Conservation (phyloP, 2,888 invertebrate genomes). For the Nomada flava region DNA sequence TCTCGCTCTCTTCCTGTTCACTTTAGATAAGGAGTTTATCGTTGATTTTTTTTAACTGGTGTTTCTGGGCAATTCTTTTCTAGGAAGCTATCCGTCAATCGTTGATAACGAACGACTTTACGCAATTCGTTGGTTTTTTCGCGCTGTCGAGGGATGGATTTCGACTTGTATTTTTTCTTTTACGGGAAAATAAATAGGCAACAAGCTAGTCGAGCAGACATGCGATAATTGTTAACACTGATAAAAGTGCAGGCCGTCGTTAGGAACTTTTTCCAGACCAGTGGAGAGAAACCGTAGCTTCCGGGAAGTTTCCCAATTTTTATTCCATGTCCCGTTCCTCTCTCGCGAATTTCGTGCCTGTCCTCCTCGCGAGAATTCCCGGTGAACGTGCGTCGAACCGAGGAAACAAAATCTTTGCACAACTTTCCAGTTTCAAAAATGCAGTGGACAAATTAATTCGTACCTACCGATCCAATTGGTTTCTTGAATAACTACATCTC, state of each 20-base stretch:
- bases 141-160: not conserved
- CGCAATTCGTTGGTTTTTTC: not conserved
- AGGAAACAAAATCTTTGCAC: not conserved
- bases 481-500: too few species aligned
- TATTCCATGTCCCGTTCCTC: constrained; percentile 23
- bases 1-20: too few species aligned
- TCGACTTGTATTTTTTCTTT: not conserved
- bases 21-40: too few species aligned
- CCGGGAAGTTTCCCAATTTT: constrained; percentile 62
- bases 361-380: not conserved
- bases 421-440: not conserved
- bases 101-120: constrained; percentile 1
- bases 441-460: too few species aligned
- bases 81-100: not conserved
- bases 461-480: too few species aligned
- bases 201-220: constrained; percentile 1
- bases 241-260: constrained; percentile 45
- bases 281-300: constrained; percentile 47
- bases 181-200: not conserved
- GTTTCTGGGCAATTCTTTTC: not conserved
- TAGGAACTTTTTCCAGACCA: constrained; percentile 54
- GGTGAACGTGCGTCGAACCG: too few species aligned
- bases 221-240: constrained; percentile 49
- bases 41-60: not conserved
- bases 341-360: not conserved